Base-by-base conservation (phyloP, 2,113 vertebrate genomes). In the Cebidichthys violaceus region DNA sequence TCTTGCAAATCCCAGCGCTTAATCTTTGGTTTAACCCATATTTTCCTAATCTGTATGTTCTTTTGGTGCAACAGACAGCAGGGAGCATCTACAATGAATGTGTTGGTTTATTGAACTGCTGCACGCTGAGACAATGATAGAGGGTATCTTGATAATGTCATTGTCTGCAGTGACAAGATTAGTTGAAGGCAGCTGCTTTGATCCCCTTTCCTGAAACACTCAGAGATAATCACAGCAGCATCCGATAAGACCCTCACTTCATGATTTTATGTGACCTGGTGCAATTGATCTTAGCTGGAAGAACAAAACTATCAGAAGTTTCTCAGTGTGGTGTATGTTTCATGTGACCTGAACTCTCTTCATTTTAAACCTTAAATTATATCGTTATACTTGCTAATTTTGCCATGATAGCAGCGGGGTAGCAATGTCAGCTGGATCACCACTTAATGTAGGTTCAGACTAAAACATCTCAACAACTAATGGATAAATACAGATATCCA, bases 1-100 rank as follows among this genome's bases (percentile, higher is more conserved):
- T 89, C 77, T 60, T 59, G 65, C 52, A 90, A 92, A 94, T 90
- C 88, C 86, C 66, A 55, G 29, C 1, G 35, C 47, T 71, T 90
- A 92, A 94, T 90, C 83, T 77, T 47, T 68, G 59, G 74, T 27
- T 88, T 54, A 79, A 81, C 60, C 71, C 77, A 78, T 79, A 88
- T 83, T 55, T 61, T 88, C 37, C 79, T 75, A 68, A 86, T 82
- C 57, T 80, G 54, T 50, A 33, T 81, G 13, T 61, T 80, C 39
- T 66, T 62, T 74, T 82, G 55, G 62, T 65, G 50, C 50, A n/a
- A 62, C 64, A 78, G n/a, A 76, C 64, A 79, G 37, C 54, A 55
- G 31, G 4, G 0, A 45, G 43, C 37, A 71, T 79, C 65, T 55
- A 60, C 86, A 86, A 82, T 43, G 22, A 24, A 43, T 82, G 24